Evolutionary conservation across 92 coral and sea anemone genomes (phyloP).

Genomic region (Phenganax stokvisi): DNA sequence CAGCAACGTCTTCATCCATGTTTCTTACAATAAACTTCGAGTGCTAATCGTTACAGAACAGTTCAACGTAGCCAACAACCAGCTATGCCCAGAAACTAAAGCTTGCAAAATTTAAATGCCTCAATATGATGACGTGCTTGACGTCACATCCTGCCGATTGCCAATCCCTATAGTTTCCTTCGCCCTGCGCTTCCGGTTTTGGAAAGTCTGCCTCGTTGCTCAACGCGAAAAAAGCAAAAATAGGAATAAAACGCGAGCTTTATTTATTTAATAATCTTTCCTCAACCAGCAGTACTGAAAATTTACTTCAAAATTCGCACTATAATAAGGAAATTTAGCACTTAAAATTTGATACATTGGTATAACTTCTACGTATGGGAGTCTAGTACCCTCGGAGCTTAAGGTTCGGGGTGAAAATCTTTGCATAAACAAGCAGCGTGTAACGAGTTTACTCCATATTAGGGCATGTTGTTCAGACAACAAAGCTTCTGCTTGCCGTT

Average conservation of each 20-base stretch:
- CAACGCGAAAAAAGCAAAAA: background rate
- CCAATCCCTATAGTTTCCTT: constrained; percentile 2
- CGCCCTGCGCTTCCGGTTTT: constrained; percentile 5
- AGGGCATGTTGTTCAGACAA: constrained; percentile 32
- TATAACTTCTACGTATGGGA: background rate
- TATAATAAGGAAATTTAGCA: background rate
- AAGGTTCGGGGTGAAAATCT: background rate
- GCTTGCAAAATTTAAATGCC: constrained; percentile 16
- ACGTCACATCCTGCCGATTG: constrained; percentile 36
- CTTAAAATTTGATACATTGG: background rate
- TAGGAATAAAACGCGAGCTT: background rate
- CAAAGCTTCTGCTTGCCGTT: constrained; percentile 7
- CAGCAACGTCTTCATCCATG: constrained; percentile 92
- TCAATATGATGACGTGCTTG: background rate
- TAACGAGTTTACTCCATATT: constrained; percentile 29
- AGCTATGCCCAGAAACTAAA: background rate
- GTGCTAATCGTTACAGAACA: constrained; percentile 1
- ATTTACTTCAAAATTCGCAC: background rate
- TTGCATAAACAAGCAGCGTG: constrained; percentile 19
- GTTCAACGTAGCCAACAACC: constrained; percentile 6
- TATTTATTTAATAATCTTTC: too few relatives aligned
- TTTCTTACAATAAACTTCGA: constrained; percentile 10
- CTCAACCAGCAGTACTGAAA: background rate
- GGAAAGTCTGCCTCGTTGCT: background rate
- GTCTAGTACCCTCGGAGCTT: background rate